Percentiles rank a stretch among this genome's conserved stretches.
These are phyloP conservation scores for Tetheella fluctuosa DNA, from an alignment of 2,888 invertebrate genomes.

Conservation along the genomic window DNA sequence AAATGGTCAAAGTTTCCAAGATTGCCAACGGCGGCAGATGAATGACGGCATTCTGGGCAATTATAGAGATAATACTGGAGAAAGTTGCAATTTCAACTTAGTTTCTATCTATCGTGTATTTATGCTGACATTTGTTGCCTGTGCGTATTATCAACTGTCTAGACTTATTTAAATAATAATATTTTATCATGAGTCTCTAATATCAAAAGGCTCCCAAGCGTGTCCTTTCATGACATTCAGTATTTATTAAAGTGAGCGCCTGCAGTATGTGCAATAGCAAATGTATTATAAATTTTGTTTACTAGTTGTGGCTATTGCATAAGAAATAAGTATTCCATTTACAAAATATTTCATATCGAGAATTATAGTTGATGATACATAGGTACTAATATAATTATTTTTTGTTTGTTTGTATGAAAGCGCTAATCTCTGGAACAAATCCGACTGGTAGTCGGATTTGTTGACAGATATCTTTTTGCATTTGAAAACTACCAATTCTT, in stretches of 20 bases:
- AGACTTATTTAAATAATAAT: neutral
- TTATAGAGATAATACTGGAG: conserved; percentile 47
- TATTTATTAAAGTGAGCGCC: neutral
- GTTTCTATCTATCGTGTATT: conserved; percentile 32
- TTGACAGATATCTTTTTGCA: no score
- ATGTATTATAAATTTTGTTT: neutral
- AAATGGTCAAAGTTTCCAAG: conserved; percentile 46
- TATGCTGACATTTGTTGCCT: conserved; percentile 21
- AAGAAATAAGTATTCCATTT: no score
- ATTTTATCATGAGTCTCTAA: neutral
- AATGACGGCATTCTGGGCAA: conserved; percentile 44
- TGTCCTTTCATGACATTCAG: neutral
- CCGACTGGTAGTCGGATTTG: no score
- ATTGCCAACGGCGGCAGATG: conserved; percentile 38
- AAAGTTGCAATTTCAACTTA: conserved; percentile 42
- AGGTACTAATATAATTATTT: no score
- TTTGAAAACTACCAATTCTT: no score
- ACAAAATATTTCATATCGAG: no score
- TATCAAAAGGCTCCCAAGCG: neutral
- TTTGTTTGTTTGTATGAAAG: no score
- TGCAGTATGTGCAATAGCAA: neutral
- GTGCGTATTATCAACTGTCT: conserved; percentile 6
- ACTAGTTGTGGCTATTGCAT: neutral
- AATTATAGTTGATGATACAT: no score
- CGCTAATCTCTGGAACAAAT: no score